Evolutionary conservation across 2,113 vertebrate species (phyloP).

Genomic region (Charina bottae): DNA sequence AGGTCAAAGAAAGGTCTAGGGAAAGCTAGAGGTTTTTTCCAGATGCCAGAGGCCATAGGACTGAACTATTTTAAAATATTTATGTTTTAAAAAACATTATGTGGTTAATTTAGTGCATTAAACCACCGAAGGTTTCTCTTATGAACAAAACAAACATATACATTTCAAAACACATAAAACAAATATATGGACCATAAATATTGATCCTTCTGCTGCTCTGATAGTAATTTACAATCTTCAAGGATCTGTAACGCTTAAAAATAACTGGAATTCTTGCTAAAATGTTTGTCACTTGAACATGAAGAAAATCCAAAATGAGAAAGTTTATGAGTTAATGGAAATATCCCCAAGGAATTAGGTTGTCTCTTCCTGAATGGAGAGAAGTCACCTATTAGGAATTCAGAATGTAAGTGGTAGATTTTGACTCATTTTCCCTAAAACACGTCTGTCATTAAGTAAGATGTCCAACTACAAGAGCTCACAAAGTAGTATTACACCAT

Average conservation of each 20-base stretch:
- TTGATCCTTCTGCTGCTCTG: background rate
- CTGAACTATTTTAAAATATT: too few relatives aligned
- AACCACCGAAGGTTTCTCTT: too few relatives aligned
- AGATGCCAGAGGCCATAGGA: too few relatives aligned
- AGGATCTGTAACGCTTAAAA: background rate
- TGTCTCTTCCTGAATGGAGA: background rate
- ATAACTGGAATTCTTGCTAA: background rate
- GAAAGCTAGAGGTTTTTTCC: too few relatives aligned
- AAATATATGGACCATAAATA: background rate
- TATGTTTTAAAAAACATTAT: too few relatives aligned
- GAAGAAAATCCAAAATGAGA: background rate
- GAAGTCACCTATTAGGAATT: background rate
- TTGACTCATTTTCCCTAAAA: background rate
- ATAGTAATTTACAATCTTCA: background rate
- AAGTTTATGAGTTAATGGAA: background rate
- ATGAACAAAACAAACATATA: too few relatives aligned
- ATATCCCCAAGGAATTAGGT: background rate
- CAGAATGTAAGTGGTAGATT: background rate
- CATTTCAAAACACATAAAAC: too few relatives aligned
- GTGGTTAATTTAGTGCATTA: too few relatives aligned
- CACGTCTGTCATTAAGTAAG: background rate
- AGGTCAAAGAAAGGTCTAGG: too few relatives aligned
- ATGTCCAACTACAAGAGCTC: background rate
- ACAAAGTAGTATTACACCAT: background rate
- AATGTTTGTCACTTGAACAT: background rate